Conservation (phyloP, 2,888 invertebrate genomes). For the Caenorhabditis japonica region DNA sequence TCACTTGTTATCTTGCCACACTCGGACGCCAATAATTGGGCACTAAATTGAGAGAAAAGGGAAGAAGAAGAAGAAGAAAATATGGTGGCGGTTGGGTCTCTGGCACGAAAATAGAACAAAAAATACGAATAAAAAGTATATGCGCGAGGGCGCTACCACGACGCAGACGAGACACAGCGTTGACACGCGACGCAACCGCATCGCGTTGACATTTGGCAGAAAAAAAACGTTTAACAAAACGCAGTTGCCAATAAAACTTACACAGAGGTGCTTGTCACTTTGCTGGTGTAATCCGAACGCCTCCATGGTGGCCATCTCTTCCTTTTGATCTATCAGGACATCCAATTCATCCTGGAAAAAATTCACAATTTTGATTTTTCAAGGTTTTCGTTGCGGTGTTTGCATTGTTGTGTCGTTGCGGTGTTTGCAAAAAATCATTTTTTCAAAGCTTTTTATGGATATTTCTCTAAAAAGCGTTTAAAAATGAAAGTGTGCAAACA, state of each 20-base stretch:
- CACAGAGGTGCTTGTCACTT: conserved; percentile 20
- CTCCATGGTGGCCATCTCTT: conserved; percentile 30
- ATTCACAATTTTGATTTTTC: neutral
- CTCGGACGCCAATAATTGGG: conserved; percentile 35
- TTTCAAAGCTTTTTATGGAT: no score
- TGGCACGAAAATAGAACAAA: conserved; percentile 1
- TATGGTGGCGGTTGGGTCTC: no score
- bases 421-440: neutral
- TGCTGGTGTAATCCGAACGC: conserved; percentile 30
- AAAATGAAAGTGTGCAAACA: no score
- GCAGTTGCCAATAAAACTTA: conserved; percentile 7
- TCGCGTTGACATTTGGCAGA: no score
- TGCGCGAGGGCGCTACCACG: no score
- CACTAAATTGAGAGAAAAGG: conserved; percentile 17
- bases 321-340: conserved; percentile 29
- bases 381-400: neutral
- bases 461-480: no score
- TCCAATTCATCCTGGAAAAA: conserved; percentile 29
- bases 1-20: conserved; percentile 37
- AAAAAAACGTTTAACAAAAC: no score
- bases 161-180: no score
- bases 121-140: neutral
- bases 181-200: no score
- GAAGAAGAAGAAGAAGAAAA: neutral
- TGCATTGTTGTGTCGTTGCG: neutral